Evolutionary conservation across 2,113 vertebrate genomes (phyloP), one percentile per base, ranked within the genome.

Genomic region (Scomber japonicus): DNA sequence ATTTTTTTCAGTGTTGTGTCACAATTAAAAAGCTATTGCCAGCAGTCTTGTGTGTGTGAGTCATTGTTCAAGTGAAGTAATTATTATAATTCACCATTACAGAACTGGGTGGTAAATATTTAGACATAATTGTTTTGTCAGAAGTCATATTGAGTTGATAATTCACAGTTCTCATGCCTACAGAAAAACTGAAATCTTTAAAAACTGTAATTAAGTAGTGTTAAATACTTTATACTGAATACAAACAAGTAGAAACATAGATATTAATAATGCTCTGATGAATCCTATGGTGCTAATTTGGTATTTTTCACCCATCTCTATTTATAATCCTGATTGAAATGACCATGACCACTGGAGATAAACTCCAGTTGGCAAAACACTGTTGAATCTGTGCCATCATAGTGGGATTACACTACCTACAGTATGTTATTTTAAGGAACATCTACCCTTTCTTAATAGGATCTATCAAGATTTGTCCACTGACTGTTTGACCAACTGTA

Each of bases 1-100:
- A 94, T 84, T 88, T 86, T 84, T 89, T 69, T 77, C 83, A 83
- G 75, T 93, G 85, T 91, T 86, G 83, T 80, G 67, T 90, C 84
- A 89, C 85, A 86, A 91, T 88, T 88, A 94, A 93, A 27, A 93
- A 70, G 17, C 24, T 81, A 85, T 77, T 76, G 64, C 78, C 46
- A 3, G 81, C 11, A 3, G 3, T 62, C 10, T 21, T 21, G 24
- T 80, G 60, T 68, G 17, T 71, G 19, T 8, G 59, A 66, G 19
- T 86, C 1, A 0, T 21, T 54, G 15, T n/a, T 15, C 1, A 17
- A 6, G 35, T 46, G 35, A 14, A 10, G 19, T 63, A 27, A 31
- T 21, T 16, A 14, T 60, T 40, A 40, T 40, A 40, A 40, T 40
- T 40, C 35, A 40, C 35, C 9, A 40, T 40, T 40, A 40, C 6